Base-by-base conservation (phyloP, 2,888 invertebrate genomes). In the Bombylius discolor region DNA sequence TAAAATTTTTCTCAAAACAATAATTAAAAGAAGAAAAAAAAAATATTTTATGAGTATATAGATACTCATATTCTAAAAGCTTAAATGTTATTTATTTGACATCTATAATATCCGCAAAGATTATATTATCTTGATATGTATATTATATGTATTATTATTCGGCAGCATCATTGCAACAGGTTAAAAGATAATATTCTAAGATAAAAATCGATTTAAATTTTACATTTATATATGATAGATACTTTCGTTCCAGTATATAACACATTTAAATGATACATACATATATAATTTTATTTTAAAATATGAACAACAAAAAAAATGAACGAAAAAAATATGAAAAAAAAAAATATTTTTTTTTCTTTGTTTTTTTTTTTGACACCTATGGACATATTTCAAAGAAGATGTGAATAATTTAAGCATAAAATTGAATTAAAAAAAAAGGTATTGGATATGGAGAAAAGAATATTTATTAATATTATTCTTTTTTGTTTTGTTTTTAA, bases 341-440 rank as follows among this genome's bases (percentile, higher is more conserved):
- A 4, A 36, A 36, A 36, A 8, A 36, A 36, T 1, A 9, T 3
- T 8, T 36, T 3, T 36, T 8, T 36, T 8, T 6, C 4, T 36
- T 8, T 4, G 1, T 11, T 11, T 4, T 42, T 42, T 42, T 42
- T 42, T 42, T 42, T 42, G 39, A 42, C 39, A 42, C 39, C 39
- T 42, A 42, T 42, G 39, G 39, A 42, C 39, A 42, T 42, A 42
- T 42, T 42, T 42, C 39, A 42, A 42, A 42, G 39, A 42, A 42
- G 39, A 42, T 42, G 39, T 42, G 53, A 54, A 54, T 54, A 54
- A 47, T 49, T 49, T 44, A 49, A 54, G 49, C 53, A 45, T 54
- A 54, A 54, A 54, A 45, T 54, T 49, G 53, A 54, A 54, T 49
- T 54, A 54, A 42, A 49, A 45, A 23, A n/a, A 23, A 34, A 33